Base-by-base conservation (phyloP, 23 tunicate genomes). In the Clavelina lepadiformis region DNA sequence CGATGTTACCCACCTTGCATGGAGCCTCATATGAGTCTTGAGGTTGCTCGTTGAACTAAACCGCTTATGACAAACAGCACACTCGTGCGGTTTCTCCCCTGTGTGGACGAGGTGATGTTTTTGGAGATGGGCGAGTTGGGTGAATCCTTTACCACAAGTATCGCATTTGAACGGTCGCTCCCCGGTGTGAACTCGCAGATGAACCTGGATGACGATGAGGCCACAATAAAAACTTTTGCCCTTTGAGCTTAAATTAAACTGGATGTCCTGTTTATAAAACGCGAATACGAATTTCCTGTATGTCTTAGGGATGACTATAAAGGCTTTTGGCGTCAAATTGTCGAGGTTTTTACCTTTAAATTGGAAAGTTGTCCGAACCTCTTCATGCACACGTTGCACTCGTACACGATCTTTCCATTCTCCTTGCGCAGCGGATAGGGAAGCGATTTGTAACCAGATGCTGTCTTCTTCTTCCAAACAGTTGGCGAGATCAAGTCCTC, bases 401-500 rank as follows among this genome's bases (percentile, higher is more conserved):
- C 85, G 66, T 94, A 94, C 1, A 94, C 91, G 23, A 94, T 88
- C 54, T 94, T 94, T 61, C 99, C 99, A 75, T 94, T 86, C 62
- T 94, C 92, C 49, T 94, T 94, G 61, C 81, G 75, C 0, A 94
- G 85, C 1, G 95, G 89, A 73, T 94, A 94, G 19, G 99, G 99
- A 11, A 94, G 76, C 28, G 99, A 76, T 25, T 97, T 83, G 77
- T 94, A 79, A 22, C 99, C 99, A 54, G 94, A 83, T n/a, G n/a
- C n/a, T n/a, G n/a, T n/a, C n/a, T n/a, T n/a, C n/a, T n/a, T n/a
- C n/a, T n/a, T n/a, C n/a, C n/a, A n/a, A n/a, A n/a, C n/a, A n/a
- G n/a, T n/a, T n/a, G n/a, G n/a, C n/a, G n/a, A n/a, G n/a, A n/a
- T n/a, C n/a, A n/a, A n/a, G n/a, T n/a, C n/a, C n/a, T n/a, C n/a